A percentile compares a stretch with the other conserved stretches of the same genome.
phyloP scores from a whole-genome alignment of 2,797 vertebrate species.

The Cyprinella venusta region DNA sequence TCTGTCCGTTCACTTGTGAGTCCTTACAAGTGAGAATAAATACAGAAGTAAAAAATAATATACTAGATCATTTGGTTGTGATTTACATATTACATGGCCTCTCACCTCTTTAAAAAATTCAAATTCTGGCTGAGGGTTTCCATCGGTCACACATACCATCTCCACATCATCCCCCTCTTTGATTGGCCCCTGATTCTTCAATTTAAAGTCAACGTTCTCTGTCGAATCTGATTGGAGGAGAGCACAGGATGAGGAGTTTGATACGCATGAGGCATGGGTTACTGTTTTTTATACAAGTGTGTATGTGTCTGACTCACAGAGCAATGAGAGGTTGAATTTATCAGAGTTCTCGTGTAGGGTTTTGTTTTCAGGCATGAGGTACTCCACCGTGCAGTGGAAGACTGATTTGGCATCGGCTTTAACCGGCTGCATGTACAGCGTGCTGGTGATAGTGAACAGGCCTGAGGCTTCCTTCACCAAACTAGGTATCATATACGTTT shows the following conservation, averaged over 20 bases:
- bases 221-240: conserved; percentile 79
- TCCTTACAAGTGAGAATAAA: conserved; percentile 3
- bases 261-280: not conserved
- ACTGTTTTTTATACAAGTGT: not conserved
- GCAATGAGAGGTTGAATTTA: conserved; percentile 78
- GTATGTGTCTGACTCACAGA: conserved; percentile 81
- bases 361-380: conserved; percentile 70
- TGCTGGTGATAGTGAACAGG: conserved; percentile 80
- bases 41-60: not conserved
- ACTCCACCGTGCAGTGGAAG: conserved; percentile 82
- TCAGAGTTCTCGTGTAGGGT: conserved; percentile 71
- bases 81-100: not conserved
- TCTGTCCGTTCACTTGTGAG: accelerated
- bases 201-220: conserved; percentile 76
- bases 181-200: conserved; percentile 68
- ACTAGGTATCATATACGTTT: conserved; percentile 77
- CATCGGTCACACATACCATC: conserved; percentile 83
- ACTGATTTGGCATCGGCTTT: conserved; percentile 79
- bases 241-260: not conserved
- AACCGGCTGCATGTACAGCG: conserved; percentile 77
- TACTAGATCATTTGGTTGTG: not conserved
- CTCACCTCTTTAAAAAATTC: conserved; percentile 76
- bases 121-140: conserved; percentile 81
- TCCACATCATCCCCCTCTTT: conserved; percentile 85
- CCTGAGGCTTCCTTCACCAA: conserved; percentile 84